Conservation (phyloP, 2,888 invertebrate genomes). For the Parnassius apollo region DNA sequence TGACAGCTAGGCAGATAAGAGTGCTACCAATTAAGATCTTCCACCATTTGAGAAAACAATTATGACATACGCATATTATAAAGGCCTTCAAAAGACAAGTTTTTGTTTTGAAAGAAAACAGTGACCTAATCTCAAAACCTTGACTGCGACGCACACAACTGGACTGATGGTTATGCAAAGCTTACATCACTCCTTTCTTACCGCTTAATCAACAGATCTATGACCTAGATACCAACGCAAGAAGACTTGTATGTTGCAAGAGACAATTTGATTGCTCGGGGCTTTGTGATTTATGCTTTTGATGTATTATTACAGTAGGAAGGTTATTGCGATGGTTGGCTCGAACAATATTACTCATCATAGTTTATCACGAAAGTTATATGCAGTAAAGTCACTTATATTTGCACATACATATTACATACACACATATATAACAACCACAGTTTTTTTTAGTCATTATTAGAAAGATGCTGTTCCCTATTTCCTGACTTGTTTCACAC, state of each 20-base stretch:
- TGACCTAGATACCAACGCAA: slow-evolving; percentile 34
- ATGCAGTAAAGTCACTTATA: no score
- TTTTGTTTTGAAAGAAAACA: slow-evolving; percentile 30
- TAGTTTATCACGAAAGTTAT: no score
- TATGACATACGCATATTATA: background rate
- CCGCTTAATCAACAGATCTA: slow-evolving; percentile 41
- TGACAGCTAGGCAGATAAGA: no score
- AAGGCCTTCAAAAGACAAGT: slow-evolving; percentile 8
- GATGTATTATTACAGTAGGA: background rate
- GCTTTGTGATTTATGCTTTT: slow-evolving; percentile 2
- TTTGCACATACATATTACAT: no score
- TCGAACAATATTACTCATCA: no score
- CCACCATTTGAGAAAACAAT: no score
- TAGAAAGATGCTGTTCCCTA: no score
- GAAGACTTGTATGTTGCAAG: slow-evolving; percentile 23
- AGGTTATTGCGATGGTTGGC: no score
- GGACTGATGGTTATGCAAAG: slow-evolving; percentile 40
- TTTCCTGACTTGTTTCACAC: no score
- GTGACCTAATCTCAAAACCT: slow-evolving; percentile 45
- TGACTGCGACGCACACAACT: slow-evolving; percentile 41
- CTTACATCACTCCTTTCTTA: slow-evolving; percentile 40
- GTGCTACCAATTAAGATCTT: no score
- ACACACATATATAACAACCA: no score
- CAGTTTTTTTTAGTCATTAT: no score
- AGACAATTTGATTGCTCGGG: background rate